Evolutionary conservation across 2,797 vertebrate genomes (phyloP).

Genomic region (Coracias cyanogaster): DNA sequence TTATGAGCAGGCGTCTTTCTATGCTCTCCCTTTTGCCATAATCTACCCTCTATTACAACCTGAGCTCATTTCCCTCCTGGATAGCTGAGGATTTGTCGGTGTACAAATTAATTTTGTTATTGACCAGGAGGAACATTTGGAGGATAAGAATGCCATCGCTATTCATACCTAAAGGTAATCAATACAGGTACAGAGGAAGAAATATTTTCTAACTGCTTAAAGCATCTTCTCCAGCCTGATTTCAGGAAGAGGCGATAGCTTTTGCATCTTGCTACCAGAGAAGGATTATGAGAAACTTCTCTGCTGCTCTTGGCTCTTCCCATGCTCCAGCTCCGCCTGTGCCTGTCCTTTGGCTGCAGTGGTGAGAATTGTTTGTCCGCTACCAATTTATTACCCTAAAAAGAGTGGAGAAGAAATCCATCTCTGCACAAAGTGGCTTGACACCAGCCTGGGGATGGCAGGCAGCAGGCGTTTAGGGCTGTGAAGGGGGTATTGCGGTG

Average conservation of each 20-base stretch:
- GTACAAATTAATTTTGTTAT: conserved; percentile 58
- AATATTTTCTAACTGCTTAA: background rate
- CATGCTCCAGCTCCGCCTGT: background rate
- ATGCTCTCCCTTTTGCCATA: conserved; percentile 1
- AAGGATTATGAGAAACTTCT: background rate
- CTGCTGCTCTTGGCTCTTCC: background rate
- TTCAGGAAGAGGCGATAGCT: background rate
- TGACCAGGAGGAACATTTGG: conserved; percentile 16
- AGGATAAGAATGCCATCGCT: conserved; percentile 27
- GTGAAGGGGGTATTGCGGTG: fast-evolving
- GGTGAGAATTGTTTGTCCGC: background rate
- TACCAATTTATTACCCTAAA: background rate
- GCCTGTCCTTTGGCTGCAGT: background rate
- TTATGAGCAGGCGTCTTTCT: conserved; percentile 34
- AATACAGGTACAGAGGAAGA: background rate
- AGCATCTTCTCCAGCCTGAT: background rate
- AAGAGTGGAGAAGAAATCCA: background rate
- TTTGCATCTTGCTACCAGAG: background rate
- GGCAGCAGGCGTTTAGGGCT: background rate
- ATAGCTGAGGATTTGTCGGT: conserved; percentile 23
- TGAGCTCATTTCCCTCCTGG: background rate
- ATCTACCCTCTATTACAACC: background rate
- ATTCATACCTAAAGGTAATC: conserved; percentile 50
- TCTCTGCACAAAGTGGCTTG: background rate
- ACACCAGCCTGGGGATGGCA: background rate